Evolutionary conservation across 30 jellyfish, hydroid and myxozoan species (phyloP), one percentile per base, ranked within the genome.

Genomic region (Pseudorhiza aurosa): DNA sequence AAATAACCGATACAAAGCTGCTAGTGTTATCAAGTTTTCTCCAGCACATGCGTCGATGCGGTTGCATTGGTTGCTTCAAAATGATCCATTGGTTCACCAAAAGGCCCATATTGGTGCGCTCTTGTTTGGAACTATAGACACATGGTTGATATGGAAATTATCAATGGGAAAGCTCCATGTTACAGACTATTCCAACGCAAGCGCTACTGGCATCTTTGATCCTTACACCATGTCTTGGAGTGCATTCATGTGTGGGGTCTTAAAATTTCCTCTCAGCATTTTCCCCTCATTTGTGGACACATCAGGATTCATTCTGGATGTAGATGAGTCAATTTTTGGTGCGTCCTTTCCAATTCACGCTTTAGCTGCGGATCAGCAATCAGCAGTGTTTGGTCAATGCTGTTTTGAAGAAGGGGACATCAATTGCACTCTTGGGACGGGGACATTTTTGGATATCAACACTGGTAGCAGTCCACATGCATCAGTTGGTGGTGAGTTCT

Each of bases 111-210:
- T 80, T 37, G 96, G 94, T 8, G 70, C 89, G 2, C 45, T 92
- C 31, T 69, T 58, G 53, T 92, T 92, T 80, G 98, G 98, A 4
- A 72, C 98, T 2, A 64, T 92, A 17, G 98, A 92, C 58, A 57
- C 98, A 11, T 92, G 95, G 95, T 24, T 92, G 47, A 68, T 92
- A 1, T 92, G 98, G 98, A 92, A 81, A 37, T 75, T 92, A 12
- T 75, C 96, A 0, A 68, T 64, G 18, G 90, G 96, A 15, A 74
- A 75, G 28, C 55, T 55, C 21, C 96, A 85, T 56, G 68, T 85
- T 15, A 85, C 90, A 2, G 96, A 85, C 59, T 64, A 11, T 30
- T 65, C 96, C 27, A 74, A 68, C 75, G 96, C 96, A 31, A 73
- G 90, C 51, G 31, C 88, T 36, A 85, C 90, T 19, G 90, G 86